A percentile compares a stretch with the other conserved stretches of the same genome.
phyloP scores from a whole-genome alignment of 2,888 invertebrate genomes.

The Liodrosophila aerea region DNA sequence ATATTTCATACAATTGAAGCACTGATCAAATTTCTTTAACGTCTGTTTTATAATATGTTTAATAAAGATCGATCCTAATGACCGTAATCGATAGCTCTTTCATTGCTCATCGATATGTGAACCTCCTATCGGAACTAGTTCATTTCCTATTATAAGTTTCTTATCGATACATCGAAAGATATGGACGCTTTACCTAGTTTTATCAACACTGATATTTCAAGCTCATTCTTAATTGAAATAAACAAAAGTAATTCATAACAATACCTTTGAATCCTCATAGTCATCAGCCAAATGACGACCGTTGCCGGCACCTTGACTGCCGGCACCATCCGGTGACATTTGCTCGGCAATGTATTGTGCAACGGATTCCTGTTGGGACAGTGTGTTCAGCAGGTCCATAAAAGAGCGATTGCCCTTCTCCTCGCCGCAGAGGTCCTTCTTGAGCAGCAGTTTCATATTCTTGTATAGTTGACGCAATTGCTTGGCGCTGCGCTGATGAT shows the following conservation, averaged over 20 bases:
- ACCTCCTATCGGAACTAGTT: too few species aligned
- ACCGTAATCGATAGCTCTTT: too few species aligned
- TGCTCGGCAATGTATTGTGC: slow-evolving; percentile 79
- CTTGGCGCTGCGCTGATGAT: slow-evolving; percentile 82
- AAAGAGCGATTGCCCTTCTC: slow-evolving; percentile 79
- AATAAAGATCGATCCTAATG: too few species aligned
- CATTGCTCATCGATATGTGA: too few species aligned
- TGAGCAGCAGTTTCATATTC: slow-evolving; percentile 81
- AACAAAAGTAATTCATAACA: too few species aligned
- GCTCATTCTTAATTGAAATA: too few species aligned
- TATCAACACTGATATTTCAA: too few species aligned
- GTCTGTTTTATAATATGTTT: too few species aligned
- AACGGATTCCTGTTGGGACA: slow-evolving; percentile 80
- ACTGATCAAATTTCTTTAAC: too few species aligned
- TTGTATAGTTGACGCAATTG: slow-evolving; percentile 82
- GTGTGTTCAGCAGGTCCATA: slow-evolving; percentile 81
- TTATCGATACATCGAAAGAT: background rate
- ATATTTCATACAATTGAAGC: too few species aligned
- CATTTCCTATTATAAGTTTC: background rate
- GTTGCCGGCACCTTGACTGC: slow-evolving; percentile 45
- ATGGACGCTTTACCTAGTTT: too few species aligned
- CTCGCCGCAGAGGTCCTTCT: slow-evolving; percentile 81
- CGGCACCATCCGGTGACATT: slow-evolving; percentile 74
- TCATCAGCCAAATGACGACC: slow-evolving; percentile 73
- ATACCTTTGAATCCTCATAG: slow-evolving; percentile 81